These are phyloP conservation scores for Isichthys henryi DNA, from an alignment of 2,113 vertebrate species.

Conservation along the genomic window DNA sequence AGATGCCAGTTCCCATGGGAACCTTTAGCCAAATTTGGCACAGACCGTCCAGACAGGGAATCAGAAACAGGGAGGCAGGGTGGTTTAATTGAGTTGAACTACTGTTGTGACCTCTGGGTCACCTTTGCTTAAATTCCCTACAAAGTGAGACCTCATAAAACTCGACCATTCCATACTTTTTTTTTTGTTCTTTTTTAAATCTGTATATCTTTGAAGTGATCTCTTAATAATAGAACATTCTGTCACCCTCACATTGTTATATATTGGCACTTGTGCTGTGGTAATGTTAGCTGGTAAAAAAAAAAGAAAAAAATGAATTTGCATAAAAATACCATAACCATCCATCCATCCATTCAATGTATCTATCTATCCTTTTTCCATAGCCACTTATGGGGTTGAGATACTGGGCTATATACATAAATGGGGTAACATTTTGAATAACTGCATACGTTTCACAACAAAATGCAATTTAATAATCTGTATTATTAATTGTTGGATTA, in stretches of 20 bases:
- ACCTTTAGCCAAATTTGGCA: neutral
- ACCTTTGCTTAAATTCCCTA: slow-evolving; percentile 4
- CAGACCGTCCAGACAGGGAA: neutral
- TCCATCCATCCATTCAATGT: neutral
- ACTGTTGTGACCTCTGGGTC: slow-evolving; percentile 1
- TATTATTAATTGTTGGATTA: neutral
- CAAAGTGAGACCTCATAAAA: neutral
- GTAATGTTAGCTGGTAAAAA: neutral
- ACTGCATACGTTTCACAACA: neutral
- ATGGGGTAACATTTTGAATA: neutral
- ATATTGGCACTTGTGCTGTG: neutral
- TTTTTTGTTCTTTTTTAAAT: neutral
- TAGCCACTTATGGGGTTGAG: neutral
- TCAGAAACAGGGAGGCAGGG: neutral
- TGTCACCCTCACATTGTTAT: neutral
- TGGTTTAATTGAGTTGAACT: slow-evolving; percentile 18
- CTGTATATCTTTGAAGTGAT: neutral
- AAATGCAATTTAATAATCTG: neutral
- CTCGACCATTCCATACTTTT: neutral
- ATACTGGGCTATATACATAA: neutral
- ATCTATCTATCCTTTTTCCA: neutral
- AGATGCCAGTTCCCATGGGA: neutral
- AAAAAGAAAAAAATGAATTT: neutral
- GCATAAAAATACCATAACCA: neutral
- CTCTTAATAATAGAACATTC: neutral